A percentile compares a stretch with the other conserved stretches of the same genome.
Evolutionary conservation across 2,797 vertebrate species (phyloP).

Genomic region (Neosilurus mollespiculum): DNA sequence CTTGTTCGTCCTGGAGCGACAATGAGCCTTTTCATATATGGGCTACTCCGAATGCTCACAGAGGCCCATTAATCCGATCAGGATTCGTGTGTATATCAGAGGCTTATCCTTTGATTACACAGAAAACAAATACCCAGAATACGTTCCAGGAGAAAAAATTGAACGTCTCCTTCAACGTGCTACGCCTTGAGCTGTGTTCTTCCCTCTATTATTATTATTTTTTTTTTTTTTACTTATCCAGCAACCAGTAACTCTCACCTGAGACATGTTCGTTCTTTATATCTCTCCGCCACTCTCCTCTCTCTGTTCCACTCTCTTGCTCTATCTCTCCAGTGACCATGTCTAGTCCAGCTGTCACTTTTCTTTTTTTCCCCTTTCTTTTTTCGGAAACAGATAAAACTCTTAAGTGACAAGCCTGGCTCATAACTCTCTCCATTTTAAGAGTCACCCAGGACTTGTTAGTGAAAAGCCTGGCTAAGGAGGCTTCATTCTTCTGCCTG

Average conservation of each 20-base stretch:
- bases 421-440: slow-evolving; percentile 15
- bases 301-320: slow-evolving; percentile 8
- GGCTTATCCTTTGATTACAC: slow-evolving; percentile 22
- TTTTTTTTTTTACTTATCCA: neutral
- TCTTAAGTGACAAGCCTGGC: slow-evolving; percentile 7
- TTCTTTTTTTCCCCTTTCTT: neutral
- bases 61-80: slow-evolving; percentile 31
- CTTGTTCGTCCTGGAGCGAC: slow-evolving; percentile 14
- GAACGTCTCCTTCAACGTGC: neutral
- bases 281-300: neutral
- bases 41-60: slow-evolving; percentile 17
- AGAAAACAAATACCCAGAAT: neutral
- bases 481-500: slow-evolving; percentile 2
- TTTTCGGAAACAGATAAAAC: slow-evolving; percentile 20
- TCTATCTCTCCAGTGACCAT: neutral
- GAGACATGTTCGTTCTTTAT: slow-evolving; percentile 2
- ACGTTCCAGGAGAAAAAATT: neutral
- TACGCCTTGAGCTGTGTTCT: neutral
- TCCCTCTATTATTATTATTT: neutral
- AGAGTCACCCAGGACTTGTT: slow-evolving; percentile 29
- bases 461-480: slow-evolving; percentile 19
- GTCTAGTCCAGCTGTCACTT: slow-evolving; percentile 31
- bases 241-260: neutral
- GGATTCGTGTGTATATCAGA: neutral
- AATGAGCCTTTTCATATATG: slow-evolving; percentile 32